These are phyloP conservation scores for Alectura lathami DNA, from an alignment of 2,113 vertebrate genomes.

Conservation along the genomic window DNA sequence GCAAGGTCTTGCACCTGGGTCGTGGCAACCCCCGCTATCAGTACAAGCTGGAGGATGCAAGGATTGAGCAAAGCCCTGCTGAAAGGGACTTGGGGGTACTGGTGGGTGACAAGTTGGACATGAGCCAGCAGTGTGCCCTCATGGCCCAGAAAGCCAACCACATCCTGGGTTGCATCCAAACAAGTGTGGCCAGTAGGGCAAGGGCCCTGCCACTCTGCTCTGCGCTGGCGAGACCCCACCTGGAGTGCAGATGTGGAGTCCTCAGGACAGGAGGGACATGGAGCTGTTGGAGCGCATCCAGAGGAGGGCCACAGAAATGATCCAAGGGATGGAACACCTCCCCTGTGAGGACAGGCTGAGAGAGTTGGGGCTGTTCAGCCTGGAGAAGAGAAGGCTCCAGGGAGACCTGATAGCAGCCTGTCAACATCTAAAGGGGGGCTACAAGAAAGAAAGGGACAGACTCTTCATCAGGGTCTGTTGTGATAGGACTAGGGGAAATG, in stretches of 20 bases:
- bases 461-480: background rate
- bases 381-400: background rate
- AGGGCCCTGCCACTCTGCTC: background rate
- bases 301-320: background rate
- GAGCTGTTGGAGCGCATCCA: background rate
- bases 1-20: background rate
- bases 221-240: background rate
- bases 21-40: background rate
- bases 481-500: background rate
- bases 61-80: background rate
- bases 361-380: background rate
- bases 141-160: background rate
- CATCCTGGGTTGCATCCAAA: background rate
- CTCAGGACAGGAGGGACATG: background rate
- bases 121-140: background rate
- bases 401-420: background rate
- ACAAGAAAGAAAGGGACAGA: background rate
- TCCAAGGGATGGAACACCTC: background rate
- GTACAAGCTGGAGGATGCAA: background rate
- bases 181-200: background rate
- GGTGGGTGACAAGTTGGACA: background rate
- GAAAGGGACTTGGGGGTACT: background rate
- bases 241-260: background rate
- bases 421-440: background rate
- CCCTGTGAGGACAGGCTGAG: background rate